Percentiles rank a stretch among this genome's conserved stretches.
phyloP scores from a whole-genome alignment of 2,113 vertebrate genomes.

The Urocynchramus pylzowi region DNA sequence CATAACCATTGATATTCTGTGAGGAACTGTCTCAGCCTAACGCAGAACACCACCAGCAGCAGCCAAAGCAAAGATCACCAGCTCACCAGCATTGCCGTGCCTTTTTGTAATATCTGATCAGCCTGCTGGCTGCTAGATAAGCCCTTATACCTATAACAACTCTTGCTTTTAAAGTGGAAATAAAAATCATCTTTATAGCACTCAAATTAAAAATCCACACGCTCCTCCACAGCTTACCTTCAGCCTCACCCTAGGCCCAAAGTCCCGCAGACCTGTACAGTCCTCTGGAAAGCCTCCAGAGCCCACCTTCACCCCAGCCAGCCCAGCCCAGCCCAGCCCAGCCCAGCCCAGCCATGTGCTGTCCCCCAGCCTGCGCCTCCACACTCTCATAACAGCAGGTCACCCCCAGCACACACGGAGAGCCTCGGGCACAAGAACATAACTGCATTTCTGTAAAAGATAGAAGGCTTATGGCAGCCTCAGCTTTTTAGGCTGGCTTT shows the following conservation, averaged over 20 bases:
- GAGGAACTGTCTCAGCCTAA: neutral
- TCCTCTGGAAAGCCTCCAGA: neutral
- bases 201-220: neutral
- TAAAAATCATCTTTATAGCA: neutral
- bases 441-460: rapidly evolving
- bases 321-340: neutral
- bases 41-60: neutral
- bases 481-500: neutral
- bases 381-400: rapidly evolving
- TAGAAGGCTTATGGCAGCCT: neutral
- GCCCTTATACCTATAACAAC: neutral
- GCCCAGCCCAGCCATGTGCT: rapidly evolving
- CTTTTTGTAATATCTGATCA: neutral
- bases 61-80: neutral
- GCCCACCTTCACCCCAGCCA: neutral
- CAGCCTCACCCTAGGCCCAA: neutral
- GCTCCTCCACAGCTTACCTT: neutral
- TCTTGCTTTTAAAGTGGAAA: neutral
- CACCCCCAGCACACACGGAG: rapidly evolving
- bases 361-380: neutral
- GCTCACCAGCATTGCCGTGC: neutral
- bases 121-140: neutral
- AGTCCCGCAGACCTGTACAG: neutral
- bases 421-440: rapidly evolving
- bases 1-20: neutral